Conservation (phyloP, 1,140 invertebrate genomes). For the Periplaneta americana region DNA sequence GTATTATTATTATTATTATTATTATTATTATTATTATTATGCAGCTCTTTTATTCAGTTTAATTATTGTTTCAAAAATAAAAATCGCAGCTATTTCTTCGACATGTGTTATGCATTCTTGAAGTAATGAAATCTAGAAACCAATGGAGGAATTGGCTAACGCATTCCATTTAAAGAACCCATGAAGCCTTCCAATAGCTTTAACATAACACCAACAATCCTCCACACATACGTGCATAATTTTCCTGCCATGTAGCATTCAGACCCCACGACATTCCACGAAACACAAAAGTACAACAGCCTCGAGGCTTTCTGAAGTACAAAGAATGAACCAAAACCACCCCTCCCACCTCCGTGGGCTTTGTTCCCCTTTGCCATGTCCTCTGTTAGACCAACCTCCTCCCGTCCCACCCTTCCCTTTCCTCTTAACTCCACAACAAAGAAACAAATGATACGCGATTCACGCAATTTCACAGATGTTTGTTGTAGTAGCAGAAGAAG, state of each 20-base stretch:
- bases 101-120: too few relatives aligned
- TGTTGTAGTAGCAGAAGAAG: not conserved
- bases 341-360: too few relatives aligned
- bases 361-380: not conserved
- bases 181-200: not conserved
- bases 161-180: not conserved
- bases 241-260: not conserved
- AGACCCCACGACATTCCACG: not conserved
- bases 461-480: not conserved
- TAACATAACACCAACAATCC: not conserved
- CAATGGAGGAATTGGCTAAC: not conserved
- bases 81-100: too few relatives aligned
- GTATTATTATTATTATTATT: too few relatives aligned
- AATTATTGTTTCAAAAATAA: too few relatives aligned
- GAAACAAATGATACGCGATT: not conserved
- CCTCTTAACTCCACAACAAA: not conserved
- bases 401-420: not conserved
- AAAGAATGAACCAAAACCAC: not conserved
- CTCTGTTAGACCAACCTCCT: not conserved
- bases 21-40: too few relatives aligned
- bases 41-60: too few relatives aligned
- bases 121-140: too few relatives aligned
- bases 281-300: not conserved
- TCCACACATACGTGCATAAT: not conserved
- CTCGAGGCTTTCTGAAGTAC: not conserved